phyloP scores from a whole-genome alignment of 2,888 invertebrate species.

The Pyrrhia umbra region DNA sequence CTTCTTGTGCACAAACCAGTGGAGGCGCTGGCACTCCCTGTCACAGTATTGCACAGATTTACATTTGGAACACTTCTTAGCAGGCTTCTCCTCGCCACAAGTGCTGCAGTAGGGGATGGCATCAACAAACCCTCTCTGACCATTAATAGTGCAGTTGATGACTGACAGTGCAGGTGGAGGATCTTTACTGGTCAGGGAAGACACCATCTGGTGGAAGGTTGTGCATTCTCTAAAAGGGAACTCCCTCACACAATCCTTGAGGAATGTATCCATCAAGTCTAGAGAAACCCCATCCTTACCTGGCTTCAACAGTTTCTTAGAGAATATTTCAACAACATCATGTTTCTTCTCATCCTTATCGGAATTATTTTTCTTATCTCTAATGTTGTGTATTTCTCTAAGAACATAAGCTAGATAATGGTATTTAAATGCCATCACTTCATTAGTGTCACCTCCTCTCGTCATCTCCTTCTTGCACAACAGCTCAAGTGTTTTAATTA shows the following conservation, averaged over 20 bases:
- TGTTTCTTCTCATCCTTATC: slow-evolving; percentile 89
- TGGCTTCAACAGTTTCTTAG: slow-evolving; percentile 94
- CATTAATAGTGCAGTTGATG: slow-evolving; percentile 95
- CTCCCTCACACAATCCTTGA: slow-evolving; percentile 96
- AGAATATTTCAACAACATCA: slow-evolving; percentile 93
- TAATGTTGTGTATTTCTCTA: slow-evolving; percentile 92
- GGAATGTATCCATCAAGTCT: slow-evolving; percentile 93
- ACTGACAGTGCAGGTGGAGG: slow-evolving; percentile 93
- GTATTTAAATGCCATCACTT: slow-evolving; percentile 97
- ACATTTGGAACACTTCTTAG: slow-evolving; percentile 98
- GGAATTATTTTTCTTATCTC: slow-evolving; percentile 91
- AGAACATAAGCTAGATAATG: slow-evolving; percentile 95
- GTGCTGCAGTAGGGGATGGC: slow-evolving; percentile 94
- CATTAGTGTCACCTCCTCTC: slow-evolving; percentile 95
- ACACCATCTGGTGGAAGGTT: slow-evolving; percentile 96
- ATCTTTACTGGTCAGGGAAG: slow-evolving; percentile 94
- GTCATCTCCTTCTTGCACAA: slow-evolving; percentile 97
- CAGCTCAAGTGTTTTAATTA: slow-evolving; percentile 94
- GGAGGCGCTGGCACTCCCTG: slow-evolving; percentile 97
- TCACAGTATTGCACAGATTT: slow-evolving; percentile 98
- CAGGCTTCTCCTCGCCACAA: slow-evolving; percentile 96
- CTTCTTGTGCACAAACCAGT: slow-evolving; percentile 97
- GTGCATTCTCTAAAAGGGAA: slow-evolving; percentile 97
- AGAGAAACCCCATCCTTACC: slow-evolving; percentile 92
- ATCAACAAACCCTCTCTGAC: slow-evolving; percentile 95